Conservation (phyloP, 2,797 vertebrate genomes). For the Sebastes dallii region DNA sequence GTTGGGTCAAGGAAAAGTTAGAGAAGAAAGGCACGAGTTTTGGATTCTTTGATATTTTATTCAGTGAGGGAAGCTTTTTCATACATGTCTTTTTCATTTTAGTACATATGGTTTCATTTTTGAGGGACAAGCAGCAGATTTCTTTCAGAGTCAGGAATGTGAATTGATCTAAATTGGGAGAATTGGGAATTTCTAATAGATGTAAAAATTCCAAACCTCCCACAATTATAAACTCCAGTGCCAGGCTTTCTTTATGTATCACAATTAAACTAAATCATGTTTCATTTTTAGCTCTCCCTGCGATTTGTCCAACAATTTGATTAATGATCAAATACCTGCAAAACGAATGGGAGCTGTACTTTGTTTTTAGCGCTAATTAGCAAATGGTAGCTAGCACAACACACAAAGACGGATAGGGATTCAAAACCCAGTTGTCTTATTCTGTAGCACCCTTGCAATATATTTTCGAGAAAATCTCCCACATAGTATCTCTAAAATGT, state of each 20-base stretch:
- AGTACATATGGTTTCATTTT: neutral
- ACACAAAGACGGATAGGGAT: neutral
- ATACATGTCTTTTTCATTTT: neutral
- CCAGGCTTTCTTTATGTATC: neutral
- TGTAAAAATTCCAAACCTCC: neutral
- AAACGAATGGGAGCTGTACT: neutral
- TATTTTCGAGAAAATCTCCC: neutral
- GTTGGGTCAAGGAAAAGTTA: conserved; percentile 18
- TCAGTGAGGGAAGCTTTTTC: neutral
- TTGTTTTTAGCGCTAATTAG: neutral
- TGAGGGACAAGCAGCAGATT: neutral
- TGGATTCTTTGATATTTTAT: conserved; percentile 3
- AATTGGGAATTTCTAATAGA: neutral
- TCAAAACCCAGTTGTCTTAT: neutral
- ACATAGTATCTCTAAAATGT: conserved; percentile 1
- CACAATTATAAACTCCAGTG: neutral
- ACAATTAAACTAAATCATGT: neutral
- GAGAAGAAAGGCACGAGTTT: neutral
- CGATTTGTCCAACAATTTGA: neutral
- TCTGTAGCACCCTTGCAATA: neutral
- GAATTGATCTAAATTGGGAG: neutral
- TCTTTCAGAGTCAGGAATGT: neutral
- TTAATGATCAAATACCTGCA: neutral
- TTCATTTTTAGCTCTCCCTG: neutral
- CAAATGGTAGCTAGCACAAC: neutral